phyloP scores from a whole-genome alignment of 2,113 vertebrate species.

The Notarius lentiginosus region DNA sequence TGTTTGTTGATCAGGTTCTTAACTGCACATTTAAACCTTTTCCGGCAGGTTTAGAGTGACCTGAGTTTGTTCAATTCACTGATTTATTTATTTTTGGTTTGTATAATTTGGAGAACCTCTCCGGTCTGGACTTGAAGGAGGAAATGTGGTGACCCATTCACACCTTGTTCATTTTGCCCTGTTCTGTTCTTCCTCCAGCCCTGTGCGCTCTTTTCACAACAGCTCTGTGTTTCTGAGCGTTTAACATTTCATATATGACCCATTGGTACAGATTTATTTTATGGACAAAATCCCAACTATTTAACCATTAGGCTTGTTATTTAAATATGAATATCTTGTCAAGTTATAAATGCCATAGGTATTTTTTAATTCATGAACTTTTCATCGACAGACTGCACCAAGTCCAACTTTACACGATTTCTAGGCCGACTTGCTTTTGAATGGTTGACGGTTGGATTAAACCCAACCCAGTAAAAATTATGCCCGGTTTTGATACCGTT shows the following conservation, averaged over 20 bases:
- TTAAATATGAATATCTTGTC: not conserved
- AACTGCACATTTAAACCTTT: not conserved
- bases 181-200: not conserved
- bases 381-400: not conserved
- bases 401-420: not conserved
- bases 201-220: not conserved
- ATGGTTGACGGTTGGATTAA: not conserved
- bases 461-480: not conserved
- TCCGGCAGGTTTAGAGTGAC: not conserved
- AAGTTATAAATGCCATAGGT: not conserved
- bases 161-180: slow-evolving; percentile 5
- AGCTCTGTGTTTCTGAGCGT: too few species aligned
- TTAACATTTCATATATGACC: too few species aligned
- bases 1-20: not conserved
- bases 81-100: not conserved
- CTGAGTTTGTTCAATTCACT: not conserved
- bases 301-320: not conserved
- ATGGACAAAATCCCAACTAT: not conserved
- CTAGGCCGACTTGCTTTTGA: not conserved
- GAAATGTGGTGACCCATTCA: slow-evolving; percentile 32
- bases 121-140: slow-evolving; percentile 15
- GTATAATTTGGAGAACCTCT: slow-evolving; percentile 2
- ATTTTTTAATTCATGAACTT: not conserved
- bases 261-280: not conserved
- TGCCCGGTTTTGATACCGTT: too few species aligned